Evolutionary conservation across 2,797 vertebrate species (phyloP), one percentile per base, ranked within the genome.

Genomic region (Menidia menidia): DNA sequence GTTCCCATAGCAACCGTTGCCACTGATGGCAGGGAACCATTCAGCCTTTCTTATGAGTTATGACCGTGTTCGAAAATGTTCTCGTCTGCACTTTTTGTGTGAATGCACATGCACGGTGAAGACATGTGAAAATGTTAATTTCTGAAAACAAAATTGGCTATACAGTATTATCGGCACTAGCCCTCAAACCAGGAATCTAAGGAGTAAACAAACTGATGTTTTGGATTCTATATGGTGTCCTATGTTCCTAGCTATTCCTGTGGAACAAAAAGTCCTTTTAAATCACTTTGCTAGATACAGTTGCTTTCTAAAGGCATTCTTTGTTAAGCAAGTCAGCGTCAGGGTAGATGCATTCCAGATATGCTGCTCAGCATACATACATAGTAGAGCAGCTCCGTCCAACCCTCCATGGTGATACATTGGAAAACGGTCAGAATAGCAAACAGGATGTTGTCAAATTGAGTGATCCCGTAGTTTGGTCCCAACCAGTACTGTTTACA

Each of bases 391-490:
- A 97, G 95, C 18, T 98, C 96, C 3, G 97, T 98, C 97, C 97
- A 98, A 75, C 97, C 97, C 93, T 98, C 97, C 97, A 98, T 98
- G 91, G 97, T 98, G 93, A 98, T 98, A 84, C 97, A 98, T 89
- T 98, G 97, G 92, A 98, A 98, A 89, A 98, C 97, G 33, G 97
- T 98, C 80, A 98, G 96, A 67, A 98, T 94, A 43, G 97, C 97
- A 70, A 98, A 98, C 83, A 98, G 93, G 93, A 98, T 98, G 94
- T 98, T 98, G 94, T 98, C 97, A 35, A 98, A 98, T 93, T 98
- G 96, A 11, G 97, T 98, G 89, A 98, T 98, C 78, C 97, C 97
- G 0, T 97, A 96, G 88, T 98, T 98, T 51, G 97, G 97, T 32
- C 97, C 97, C 63, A 96, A 91, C 97, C 97, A 98, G 90, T 97